Conservation (phyloP, 2,888 invertebrate genomes). For the Drosophila emarginata region DNA sequence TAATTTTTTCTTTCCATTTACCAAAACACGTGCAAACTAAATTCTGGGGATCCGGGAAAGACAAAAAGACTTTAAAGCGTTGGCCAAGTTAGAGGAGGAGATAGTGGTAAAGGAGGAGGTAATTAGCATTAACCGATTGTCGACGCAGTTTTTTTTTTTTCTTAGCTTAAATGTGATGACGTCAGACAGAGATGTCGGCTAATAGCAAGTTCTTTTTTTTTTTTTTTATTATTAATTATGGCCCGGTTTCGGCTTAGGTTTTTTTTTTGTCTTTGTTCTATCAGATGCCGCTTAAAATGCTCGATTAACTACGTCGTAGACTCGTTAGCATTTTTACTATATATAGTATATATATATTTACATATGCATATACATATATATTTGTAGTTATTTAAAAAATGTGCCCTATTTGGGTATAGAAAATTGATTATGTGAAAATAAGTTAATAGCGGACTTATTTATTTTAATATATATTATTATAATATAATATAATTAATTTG, state of each 20-base stretch:
- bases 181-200: constrained; percentile 22
- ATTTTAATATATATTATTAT: too few relatives aligned
- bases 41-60: background rate
- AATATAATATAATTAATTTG: too few relatives aligned
- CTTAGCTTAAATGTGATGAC: constrained; percentile 24
- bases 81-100: background rate
- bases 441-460: too few relatives aligned
- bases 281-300: constrained; percentile 10
- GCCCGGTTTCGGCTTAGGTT: constrained; percentile 28
- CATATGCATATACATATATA: background rate
- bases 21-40: constrained; percentile 7
- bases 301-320: constrained; percentile 12
- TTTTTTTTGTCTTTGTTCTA: constrained; percentile 6
- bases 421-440: too few relatives aligned
- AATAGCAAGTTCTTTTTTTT: constrained; percentile 37
- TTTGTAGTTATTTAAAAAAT: background rate
- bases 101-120: background rate
- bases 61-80: background rate
- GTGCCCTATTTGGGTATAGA: background rate
- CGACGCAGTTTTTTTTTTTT: background rate
- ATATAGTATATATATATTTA: background rate
- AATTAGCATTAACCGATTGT: constrained; percentile 25
- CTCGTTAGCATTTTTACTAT: constrained; percentile 10
- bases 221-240: constrained; percentile 37
- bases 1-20: too few relatives aligned